phyloP scores from a whole-genome alignment of 2,797 vertebrate species.

The Chaunax sp. region DNA sequence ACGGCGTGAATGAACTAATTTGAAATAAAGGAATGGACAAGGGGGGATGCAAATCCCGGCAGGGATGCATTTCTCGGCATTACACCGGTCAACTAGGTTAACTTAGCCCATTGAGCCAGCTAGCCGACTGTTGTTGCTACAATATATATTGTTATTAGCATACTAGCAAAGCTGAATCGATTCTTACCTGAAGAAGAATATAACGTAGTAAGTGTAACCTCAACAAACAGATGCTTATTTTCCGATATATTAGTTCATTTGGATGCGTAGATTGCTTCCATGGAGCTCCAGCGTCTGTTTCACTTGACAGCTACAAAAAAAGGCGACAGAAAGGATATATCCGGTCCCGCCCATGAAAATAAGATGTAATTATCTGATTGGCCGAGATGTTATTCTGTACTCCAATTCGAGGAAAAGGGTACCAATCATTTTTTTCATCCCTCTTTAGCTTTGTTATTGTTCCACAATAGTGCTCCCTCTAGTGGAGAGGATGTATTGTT shows the following conservation, averaged over 20 bases:
- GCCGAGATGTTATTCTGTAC: not conserved
- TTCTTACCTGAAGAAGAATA: slow-evolving; percentile 38
- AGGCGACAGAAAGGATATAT: not conserved
- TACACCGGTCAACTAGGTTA: not conserved
- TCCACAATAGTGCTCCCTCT: slow-evolving; percentile 8
- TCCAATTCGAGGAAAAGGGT: not conserved
- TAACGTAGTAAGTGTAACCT: not conserved
- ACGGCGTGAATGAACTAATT: too few relatives aligned
- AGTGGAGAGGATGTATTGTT: slow-evolving; percentile 4
- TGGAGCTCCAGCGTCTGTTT: too few relatives aligned
- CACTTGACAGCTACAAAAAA: not conserved
- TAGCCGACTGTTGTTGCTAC: not conserved
- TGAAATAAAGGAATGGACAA: too few relatives aligned
- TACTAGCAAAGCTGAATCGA: slow-evolving; percentile 12
- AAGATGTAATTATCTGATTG: slow-evolving; percentile 25
- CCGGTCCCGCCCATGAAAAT: not conserved
- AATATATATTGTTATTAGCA: slow-evolving; percentile 46
- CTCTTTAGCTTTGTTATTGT: accelerated
- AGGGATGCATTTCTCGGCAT: too few relatives aligned
- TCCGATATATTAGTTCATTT: not conserved
- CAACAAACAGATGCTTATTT: not conserved
- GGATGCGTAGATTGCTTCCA: accelerated
- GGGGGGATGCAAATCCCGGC: too few relatives aligned
- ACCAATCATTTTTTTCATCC: slow-evolving; percentile 1
- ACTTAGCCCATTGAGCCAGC: not conserved